Conservation (phyloP, 2,797 vertebrate species). For the Pterois miles region DNA sequence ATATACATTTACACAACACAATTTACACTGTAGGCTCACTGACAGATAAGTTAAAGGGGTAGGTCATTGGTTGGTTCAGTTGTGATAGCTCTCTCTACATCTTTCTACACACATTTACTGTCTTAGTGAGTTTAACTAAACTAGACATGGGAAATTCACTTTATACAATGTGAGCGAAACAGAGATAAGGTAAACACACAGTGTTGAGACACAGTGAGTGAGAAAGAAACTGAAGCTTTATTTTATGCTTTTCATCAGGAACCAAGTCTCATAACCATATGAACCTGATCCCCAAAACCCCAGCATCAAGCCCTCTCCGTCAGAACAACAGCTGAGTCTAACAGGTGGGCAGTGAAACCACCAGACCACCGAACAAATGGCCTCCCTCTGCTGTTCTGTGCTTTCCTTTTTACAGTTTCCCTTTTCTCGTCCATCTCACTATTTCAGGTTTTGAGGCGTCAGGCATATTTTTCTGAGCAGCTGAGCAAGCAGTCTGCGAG, state of each 20-base stretch:
- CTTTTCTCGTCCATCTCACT: slow-evolving; percentile 36
- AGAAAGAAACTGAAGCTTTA: neutral
- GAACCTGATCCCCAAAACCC: neutral
- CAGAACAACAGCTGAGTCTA: slow-evolving; percentile 39
- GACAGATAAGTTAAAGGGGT: neutral
- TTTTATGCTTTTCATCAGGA: neutral
- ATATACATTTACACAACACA: neutral
- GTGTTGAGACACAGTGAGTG: too few relatives aligned
- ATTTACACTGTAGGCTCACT: neutral
- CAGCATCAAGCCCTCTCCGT: slow-evolving; percentile 1
- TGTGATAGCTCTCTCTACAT: neutral
- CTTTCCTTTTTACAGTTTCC: slow-evolving; percentile 32
- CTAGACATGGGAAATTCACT: neutral
- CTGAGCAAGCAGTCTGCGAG: slow-evolving; percentile 1
- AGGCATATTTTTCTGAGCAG: slow-evolving; percentile 30
- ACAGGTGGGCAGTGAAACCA: slow-evolving; percentile 63
- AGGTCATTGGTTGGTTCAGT: neutral
- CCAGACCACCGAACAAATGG: slow-evolving; percentile 46
- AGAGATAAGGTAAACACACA: neutral
- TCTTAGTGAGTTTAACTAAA: neutral
- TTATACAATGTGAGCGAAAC: neutral
- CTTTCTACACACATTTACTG: too few relatives aligned
- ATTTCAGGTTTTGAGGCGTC: slow-evolving; percentile 20
- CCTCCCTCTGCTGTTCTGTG: slow-evolving; percentile 8
- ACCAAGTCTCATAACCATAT: neutral